These are phyloP conservation scores for Odontophorus gujanensis DNA, from an alignment of 2,113 vertebrate species.

Conservation along the genomic window DNA sequence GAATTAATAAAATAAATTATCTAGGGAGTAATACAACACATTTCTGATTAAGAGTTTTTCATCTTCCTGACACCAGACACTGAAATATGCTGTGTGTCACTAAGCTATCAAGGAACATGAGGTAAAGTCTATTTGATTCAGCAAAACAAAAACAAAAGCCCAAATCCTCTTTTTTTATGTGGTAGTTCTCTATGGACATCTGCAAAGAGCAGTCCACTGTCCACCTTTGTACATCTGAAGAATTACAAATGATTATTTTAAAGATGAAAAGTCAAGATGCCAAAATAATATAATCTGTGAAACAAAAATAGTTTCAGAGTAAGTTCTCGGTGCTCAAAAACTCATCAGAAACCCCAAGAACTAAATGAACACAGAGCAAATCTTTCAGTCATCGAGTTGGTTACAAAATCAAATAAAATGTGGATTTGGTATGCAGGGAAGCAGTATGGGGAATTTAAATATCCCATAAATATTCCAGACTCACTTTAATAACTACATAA, in stretches of 20 bases:
- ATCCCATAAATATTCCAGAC: not conserved
- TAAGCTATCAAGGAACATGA: not conserved
- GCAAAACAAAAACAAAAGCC: not conserved
- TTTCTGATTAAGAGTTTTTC: not conserved
- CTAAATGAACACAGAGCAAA: not conserved
- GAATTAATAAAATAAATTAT: not conserved
- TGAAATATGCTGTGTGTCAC: not conserved
- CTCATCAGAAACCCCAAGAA: not conserved
- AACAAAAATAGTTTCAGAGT: not conserved
- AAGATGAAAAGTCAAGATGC: slow-evolving; percentile 29
- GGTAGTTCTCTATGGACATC: not conserved
- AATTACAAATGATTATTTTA: slow-evolving; percentile 7
- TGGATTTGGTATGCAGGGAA: not conserved
- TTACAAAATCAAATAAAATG: slow-evolving; percentile 24
- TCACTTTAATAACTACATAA: not conserved
- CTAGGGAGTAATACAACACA: not conserved
- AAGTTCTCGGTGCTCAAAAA: slow-evolving; percentile 5
- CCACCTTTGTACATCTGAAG: not conserved
- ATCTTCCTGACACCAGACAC: not conserved
- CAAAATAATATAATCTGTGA: not conserved
- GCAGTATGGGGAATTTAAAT: not conserved
- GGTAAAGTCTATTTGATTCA: not conserved
- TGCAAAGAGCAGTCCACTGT: not conserved
- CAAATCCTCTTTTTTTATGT: not conserved
- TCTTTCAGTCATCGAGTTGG: not conserved